Evolutionary conservation across 2,888 invertebrate species (phyloP).

Genomic region (Tromatobia lineatoria): DNA sequence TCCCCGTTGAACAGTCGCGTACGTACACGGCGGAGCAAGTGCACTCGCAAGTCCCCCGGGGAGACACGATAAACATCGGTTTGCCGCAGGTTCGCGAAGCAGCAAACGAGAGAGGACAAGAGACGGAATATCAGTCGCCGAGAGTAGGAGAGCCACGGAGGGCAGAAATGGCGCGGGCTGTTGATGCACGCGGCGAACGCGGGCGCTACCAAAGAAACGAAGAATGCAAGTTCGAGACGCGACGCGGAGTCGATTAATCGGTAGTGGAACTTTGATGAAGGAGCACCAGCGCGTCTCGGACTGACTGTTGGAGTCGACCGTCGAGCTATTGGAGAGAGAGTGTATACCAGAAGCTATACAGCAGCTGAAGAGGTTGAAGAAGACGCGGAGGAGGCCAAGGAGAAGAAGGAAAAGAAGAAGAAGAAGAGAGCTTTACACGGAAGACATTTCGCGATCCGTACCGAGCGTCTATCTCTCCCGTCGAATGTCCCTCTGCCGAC

Average conservation of each 20-base stretch:
- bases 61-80: slow-evolving; percentile 70
- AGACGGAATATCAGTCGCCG: slow-evolving; percentile 12
- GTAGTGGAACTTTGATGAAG: slow-evolving; percentile 73
- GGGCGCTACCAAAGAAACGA: slow-evolving; percentile 67
- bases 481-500: slow-evolving; percentile 21
- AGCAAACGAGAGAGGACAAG: slow-evolving; percentile 17
- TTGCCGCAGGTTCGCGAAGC: slow-evolving; percentile 52
- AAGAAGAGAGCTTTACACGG: slow-evolving; percentile 51
- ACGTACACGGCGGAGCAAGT: slow-evolving; percentile 51
- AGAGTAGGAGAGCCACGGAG: not conserved
- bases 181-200: slow-evolving; percentile 43
- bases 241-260: slow-evolving; percentile 72
- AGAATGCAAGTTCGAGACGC: slow-evolving; percentile 71
- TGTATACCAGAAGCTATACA: slow-evolving; percentile 1
- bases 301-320: slow-evolving; percentile 44
- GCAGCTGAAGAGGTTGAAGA: slow-evolving; percentile 39
- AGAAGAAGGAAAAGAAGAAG: slow-evolving; percentile 30
- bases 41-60: slow-evolving; percentile 62
- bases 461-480: slow-evolving; percentile 27
- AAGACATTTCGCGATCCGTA: slow-evolving; percentile 52
- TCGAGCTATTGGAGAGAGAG: slow-evolving; percentile 23
- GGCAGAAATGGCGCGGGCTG: slow-evolving; percentile 31
- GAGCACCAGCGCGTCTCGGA: slow-evolving; percentile 53
- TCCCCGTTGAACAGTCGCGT: slow-evolving; percentile 52
- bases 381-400: slow-evolving; percentile 26